phyloP scores from a whole-genome alignment of 1,140 invertebrate genomes.

The Charaxes varanes region DNA sequence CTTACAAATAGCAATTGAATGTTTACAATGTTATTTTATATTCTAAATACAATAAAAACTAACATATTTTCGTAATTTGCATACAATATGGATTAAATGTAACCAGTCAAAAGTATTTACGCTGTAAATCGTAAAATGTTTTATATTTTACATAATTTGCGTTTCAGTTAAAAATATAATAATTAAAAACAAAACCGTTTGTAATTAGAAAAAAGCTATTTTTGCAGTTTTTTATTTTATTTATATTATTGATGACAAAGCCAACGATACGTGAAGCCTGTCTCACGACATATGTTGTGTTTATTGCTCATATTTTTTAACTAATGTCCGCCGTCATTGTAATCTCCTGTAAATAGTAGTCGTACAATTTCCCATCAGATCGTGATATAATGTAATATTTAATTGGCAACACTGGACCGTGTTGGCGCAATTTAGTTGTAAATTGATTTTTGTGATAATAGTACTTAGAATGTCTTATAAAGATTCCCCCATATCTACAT shows the following conservation, averaged over 20 bases:
- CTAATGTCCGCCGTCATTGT: conserved; percentile 30
- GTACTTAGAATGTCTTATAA: conserved; percentile 54
- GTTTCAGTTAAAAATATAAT: no score
- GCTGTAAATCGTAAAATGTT: no score
- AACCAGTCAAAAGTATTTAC: no score
- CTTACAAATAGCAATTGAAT: no score
- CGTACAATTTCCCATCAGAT: conserved; percentile 67
- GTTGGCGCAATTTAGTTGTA: conserved; percentile 61
- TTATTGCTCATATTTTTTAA: conserved; percentile 23
- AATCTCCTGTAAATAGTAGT: conserved; percentile 48
- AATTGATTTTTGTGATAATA: conserved; percentile 67
- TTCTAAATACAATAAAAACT: no score
- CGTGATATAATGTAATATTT: conserved; percentile 30
- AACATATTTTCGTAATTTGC: no score
- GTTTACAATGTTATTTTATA: no score
- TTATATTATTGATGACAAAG: conserved; percentile 6
- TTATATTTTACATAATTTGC: no score
- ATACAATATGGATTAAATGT: no score
- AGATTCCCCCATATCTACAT: conserved; percentile 27
- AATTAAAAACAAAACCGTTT: no score
- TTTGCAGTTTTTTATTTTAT: no score
- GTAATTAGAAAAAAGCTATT: no score
- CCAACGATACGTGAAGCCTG: conserved; percentile 37
- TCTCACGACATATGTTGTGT: conserved; percentile 72
- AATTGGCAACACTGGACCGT: conserved; percentile 31